Evolutionary conservation across 2,888 invertebrate species (phyloP).

Genomic region (Noctua comes): DNA sequence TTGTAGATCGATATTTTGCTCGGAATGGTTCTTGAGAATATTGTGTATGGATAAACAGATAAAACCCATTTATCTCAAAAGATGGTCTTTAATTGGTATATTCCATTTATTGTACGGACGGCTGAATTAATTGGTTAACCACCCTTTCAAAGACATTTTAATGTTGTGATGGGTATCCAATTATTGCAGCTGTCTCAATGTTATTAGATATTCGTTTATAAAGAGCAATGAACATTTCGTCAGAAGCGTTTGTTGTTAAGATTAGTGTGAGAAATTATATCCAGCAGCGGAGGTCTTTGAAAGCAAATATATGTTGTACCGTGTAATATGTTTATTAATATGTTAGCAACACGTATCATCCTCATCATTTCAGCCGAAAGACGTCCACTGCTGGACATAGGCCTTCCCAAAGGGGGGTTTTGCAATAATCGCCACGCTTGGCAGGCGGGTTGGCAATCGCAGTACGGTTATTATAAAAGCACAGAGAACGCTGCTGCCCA

Average conservation of each 20-base stretch:
- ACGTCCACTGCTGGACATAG: no score
- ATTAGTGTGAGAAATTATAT: no score
- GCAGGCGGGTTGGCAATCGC: no score
- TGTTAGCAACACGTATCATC: no score
- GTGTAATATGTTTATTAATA: no score
- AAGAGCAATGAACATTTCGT: neutral
- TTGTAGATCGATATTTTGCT: constrained; percentile 40
- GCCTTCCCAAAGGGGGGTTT: no score
- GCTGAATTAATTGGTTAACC: neutral
- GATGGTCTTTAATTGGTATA: neutral
- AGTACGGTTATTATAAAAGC: no score
- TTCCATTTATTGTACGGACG: neutral
- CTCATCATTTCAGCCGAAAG: no score
- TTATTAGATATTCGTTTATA: neutral
- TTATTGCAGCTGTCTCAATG: neutral
- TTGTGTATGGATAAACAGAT: constrained; percentile 6
- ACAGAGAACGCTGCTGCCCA: no score
- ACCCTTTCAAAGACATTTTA: neutral
- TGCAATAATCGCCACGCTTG: no score
- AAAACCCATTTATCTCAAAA: neutral
- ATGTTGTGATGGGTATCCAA: neutral
- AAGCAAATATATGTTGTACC: neutral
- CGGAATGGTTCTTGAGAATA: constrained; percentile 9
- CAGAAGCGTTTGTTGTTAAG: neutral
- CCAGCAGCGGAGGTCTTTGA: neutral